Base-by-base conservation (phyloP, 2,888 invertebrate species). In the Reticulitermes lucifugus region DNA sequence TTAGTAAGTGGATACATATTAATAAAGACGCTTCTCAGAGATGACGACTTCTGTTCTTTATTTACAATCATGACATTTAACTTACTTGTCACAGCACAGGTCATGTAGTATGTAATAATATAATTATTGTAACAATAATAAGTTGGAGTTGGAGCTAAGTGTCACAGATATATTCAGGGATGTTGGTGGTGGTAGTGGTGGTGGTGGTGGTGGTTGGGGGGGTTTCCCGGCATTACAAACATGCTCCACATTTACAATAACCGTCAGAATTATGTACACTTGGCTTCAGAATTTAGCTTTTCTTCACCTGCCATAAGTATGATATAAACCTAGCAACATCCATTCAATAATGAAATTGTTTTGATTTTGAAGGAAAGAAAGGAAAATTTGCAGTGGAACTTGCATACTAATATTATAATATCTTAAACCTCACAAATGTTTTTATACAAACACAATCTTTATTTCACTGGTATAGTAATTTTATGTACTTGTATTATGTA, bases 31-130 rank as follows among this genome's bases (percentile, higher is more conserved):
- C 14, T 55, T 55, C 0, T 84, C 65, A 81, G 83, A 81, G 85
- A 84, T 81, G 82, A 84, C 75, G 79, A 84, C 85, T 86, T 85
- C 80, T 85, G 82, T 86, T 84, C 79, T 86, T 87, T 87, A 87
- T 87, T 87, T 87, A 87, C 87, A 87, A 87, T 85, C 77, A 86
- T 84, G 87, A 87, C 87, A 87, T 87, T 85, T 85, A 87, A 86
- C 79, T 83, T 84, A 86, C 85, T 86, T 86, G 87, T 87, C 87
- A 87, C 87, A 87, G 87, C 87, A 87, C 87, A 86, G 83, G 84
- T 84, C 84, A 86, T 86, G 85, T 84, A 84, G 85, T 83, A 83
- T 73, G 22, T 75, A 83, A 83, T 83, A 65, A 55, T 83, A 73
- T 83, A 35, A 73, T 84, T 41, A 84, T 79, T 43, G 65, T 59